These are phyloP conservation scores for Hypolimnas misippus DNA, from an alignment of 2,888 invertebrate genomes.

Conservation along the genomic window DNA sequence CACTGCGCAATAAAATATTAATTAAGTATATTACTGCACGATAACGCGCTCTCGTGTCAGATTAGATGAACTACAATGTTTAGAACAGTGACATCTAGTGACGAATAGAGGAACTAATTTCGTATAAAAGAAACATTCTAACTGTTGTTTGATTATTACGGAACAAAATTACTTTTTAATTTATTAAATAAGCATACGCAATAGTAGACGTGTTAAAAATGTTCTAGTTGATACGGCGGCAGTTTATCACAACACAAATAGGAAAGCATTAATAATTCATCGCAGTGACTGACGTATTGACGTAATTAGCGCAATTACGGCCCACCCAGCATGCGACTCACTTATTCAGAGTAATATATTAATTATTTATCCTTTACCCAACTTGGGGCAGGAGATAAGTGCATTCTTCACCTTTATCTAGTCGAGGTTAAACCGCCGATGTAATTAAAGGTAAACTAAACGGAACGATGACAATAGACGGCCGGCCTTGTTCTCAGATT, in stretches of 20 bases:
- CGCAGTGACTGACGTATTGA: conserved; percentile 73
- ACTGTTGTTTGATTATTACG: background rate
- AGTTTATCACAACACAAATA: conserved; percentile 39
- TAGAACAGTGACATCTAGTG: conserved; percentile 66
- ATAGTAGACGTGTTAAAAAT: background rate
- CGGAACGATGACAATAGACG: conserved; percentile 66
- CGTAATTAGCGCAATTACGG: conserved; percentile 81
- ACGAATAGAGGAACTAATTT: conserved; percentile 55
- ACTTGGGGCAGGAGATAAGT: conserved; percentile 58
- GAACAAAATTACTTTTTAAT: background rate
- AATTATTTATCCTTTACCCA: conserved; percentile 65
- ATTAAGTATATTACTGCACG: conserved; percentile 53
- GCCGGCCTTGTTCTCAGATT: conserved; percentile 53
- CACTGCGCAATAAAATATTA: conserved; percentile 59
- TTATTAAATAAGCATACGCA: background rate
- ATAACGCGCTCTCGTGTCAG: conserved; percentile 51
- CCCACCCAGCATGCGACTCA: conserved; percentile 68
- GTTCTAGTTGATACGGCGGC: conserved; percentile 8
- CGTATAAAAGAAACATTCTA: background rate
- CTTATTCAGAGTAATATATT: conserved; percentile 37
- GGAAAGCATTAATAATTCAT: conserved; percentile 77
- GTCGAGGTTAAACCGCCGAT: conserved; percentile 58
- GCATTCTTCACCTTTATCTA: conserved; percentile 67
- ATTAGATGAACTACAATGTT: conserved; percentile 43
- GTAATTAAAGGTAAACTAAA: conserved; percentile 68